Evolutionary conservation across 2,113 vertebrate species (phyloP).

Genomic region (Pygathrix nemaeus): DNA sequence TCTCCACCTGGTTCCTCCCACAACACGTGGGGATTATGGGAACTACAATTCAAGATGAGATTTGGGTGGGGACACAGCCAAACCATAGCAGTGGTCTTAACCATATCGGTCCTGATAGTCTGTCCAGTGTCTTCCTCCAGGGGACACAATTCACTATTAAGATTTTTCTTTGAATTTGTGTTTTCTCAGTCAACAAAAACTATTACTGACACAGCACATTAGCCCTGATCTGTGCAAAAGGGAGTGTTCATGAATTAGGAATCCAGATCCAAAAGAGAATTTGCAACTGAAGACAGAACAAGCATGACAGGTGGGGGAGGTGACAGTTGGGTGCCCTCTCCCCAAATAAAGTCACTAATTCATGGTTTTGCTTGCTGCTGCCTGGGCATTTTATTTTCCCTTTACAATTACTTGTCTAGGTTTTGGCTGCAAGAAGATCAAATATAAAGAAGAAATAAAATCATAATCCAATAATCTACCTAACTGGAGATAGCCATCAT

Average conservation of each 20-base stretch:
- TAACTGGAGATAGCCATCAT: neutral
- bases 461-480: neutral
- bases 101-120: rapidly evolving
- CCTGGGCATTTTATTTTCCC: neutral
- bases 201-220: neutral
- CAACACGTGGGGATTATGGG: too few species aligned
- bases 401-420: neutral
- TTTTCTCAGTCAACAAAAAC: neutral
- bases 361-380: too few species aligned
- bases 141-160: too few species aligned
- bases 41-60: too few species aligned
- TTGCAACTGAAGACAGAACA: neutral
- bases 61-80: too few species aligned
- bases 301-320: too few species aligned
- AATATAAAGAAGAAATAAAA: neutral
- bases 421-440: neutral
- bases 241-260: neutral
- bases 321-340: neutral
- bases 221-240: neutral
- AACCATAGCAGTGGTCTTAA: neutral
- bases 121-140: neutral
- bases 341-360: rapidly evolving
- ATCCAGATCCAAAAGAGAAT: too few species aligned
- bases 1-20: too few species aligned
- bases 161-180: neutral